Base-by-base conservation (phyloP, 2,797 vertebrate species). In the Chlorospingus semifuscus region DNA sequence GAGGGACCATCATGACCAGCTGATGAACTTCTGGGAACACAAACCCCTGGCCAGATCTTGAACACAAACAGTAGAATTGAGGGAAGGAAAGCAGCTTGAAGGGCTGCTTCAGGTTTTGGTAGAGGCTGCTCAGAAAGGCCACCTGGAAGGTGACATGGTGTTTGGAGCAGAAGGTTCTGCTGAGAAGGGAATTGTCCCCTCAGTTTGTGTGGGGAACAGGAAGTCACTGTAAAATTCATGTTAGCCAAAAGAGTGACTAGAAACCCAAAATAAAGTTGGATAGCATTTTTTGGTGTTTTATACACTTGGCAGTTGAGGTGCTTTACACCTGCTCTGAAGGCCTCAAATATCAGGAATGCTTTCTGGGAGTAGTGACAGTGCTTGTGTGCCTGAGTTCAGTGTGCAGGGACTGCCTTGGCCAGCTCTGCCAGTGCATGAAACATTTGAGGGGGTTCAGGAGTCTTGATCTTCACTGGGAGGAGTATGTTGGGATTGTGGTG, bases 111-210 rank as follows among this genome's bases (percentile, higher is more conserved):
- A 23, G 0, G 32, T 39, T 60, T 47, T 0, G 0, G 24, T n/a
- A 47, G n/a, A 39, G 59, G 9, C 30, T 72, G 66, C 9, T 56
- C 7, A 20, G 11, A 82, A 75, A 59, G 55, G 32, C n/a, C 6
- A 0, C 20, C 26, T 11, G 20, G 77, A 36, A 46, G 70, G 22
- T 37, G n/a, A 15, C 2, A 3, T 0, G 2, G 17, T 18, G 3
- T 63, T 49, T 32, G 41, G 41, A 61, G 55, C 34, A 53, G 55
- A 19, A 70, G 44, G 16, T 72, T 61, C 86, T 87, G 29, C 8
- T 41, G 49, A 20, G 41, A 52, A 34, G 34, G 46, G 34, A 12
- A 29, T 20, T 37, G 17, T 59, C 57, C 17, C 26, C 57, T 60
- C 57, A 29, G 49, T 63, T 72, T 24, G 37, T 65, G 6, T 53